Base-by-base conservation (phyloP, 2,888 invertebrate genomes). In the Euproctis similis region DNA sequence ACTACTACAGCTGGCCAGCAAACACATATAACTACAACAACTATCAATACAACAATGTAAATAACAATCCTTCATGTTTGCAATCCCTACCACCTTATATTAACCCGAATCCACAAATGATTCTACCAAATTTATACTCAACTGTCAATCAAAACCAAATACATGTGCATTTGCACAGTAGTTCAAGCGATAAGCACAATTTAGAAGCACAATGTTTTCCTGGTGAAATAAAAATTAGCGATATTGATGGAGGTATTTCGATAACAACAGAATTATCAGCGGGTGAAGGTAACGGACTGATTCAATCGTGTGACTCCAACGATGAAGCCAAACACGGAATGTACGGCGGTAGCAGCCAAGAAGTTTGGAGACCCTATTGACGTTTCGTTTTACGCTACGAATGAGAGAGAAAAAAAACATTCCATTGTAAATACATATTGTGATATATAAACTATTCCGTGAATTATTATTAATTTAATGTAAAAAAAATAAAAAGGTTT, bases 81-180 rank as follows among this genome's bases (percentile, higher is more conserved):
- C 86, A 85, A 38, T 72, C 85, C 4, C 89, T 89, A 52, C 85
- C 89, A 40, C 80, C 86, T 3, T 89, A 89, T 67, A 85, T 87
- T 34, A 87, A 87, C 46, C 86, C 90, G 0, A 80, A 80, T 29
- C 87, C 90, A 2, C 87, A 89, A 32, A 90, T 93, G 89, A 89
- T 94, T 10, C 86, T 93, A 0, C 93, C 93, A 0, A 92, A 92
- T 54, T 78, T 93, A 1, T 92, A 93, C 67, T 93, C 93, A 21
- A 93, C 93, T 12, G 93, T 94, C 29, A 94, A 94, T 64, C 93
- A 94, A 70, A 94, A 93, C 68, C 93, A 94, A 82, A 93, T 94
- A 37, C 94, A 94, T 60, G 86, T 94, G 11, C 94, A 94, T 55
- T 69, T 92, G 13, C 93, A 94, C 67, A 88, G 89, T 68, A 88